phyloP scores from a whole-genome alignment of 2,888 invertebrate genomes.

The Caradrina clavipalpis region DNA sequence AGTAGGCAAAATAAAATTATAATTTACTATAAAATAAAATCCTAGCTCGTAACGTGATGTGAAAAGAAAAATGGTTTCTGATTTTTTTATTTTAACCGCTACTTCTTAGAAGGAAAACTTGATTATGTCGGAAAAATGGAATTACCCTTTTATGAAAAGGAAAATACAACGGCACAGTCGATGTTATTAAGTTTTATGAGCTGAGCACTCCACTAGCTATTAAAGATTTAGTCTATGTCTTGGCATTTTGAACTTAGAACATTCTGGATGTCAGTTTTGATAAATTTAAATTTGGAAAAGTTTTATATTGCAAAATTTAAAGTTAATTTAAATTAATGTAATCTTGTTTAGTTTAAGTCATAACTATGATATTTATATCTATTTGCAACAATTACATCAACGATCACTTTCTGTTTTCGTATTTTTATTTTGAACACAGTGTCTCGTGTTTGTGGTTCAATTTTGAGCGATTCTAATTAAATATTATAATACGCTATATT shows the following conservation, averaged over 20 bases:
- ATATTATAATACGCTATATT: no score
- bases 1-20: slow-evolving; percentile 26
- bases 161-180: slow-evolving; percentile 47
- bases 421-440: no score
- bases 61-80: slow-evolving; percentile 34
- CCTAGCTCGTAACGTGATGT: slow-evolving; percentile 37
- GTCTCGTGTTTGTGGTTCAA: no score
- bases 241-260: slow-evolving; percentile 17
- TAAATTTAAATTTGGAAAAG: not conserved
- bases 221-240: slow-evolving; percentile 31
- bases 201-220: slow-evolving; percentile 30
- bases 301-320: no score
- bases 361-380: no score
- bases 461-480: no score
- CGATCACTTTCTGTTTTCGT: no score
- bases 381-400: no score
- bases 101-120: slow-evolving; percentile 47
- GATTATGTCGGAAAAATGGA: slow-evolving; percentile 61
- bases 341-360: no score
- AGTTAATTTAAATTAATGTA: no score
- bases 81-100: slow-evolving; percentile 37
- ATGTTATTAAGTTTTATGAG: slow-evolving; percentile 57
- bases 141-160: slow-evolving; percentile 59
- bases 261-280: not conserved
- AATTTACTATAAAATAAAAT: slow-evolving; percentile 48